Evolutionary conservation across 2,888 invertebrate species (phyloP).

Genomic region (Heliconius erato): DNA sequence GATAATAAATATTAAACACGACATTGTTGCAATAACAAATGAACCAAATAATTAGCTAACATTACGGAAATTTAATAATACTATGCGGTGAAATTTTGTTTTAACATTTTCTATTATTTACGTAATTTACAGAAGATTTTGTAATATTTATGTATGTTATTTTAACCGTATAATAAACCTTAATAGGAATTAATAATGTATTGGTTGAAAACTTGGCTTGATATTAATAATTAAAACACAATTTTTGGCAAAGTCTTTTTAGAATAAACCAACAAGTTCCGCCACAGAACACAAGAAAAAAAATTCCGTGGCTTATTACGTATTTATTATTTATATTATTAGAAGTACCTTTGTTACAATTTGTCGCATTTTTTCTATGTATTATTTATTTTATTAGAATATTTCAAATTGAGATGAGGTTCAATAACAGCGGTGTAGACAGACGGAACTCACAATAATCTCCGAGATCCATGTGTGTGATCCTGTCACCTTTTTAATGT

Average conservation of each 20-base stretch:
- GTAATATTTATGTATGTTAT: background rate
- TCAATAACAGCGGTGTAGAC: background rate
- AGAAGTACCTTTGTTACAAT: background rate
- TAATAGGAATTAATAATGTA: background rate
- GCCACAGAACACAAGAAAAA: background rate
- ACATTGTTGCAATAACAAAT: slow-evolving; percentile 22
- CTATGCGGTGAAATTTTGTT: slow-evolving; percentile 26
- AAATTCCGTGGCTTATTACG: background rate
- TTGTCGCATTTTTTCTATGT: background rate
- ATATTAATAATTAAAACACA: background rate
- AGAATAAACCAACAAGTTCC: background rate
- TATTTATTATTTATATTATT: background rate
- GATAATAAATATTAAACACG: slow-evolving; percentile 12
- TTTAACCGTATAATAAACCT: background rate
- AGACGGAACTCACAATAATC: background rate
- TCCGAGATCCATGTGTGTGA: too few relatives aligned
- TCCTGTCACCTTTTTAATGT: too few relatives aligned
- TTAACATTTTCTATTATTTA: background rate
- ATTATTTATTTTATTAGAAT: background rate
- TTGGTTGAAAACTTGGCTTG: background rate
- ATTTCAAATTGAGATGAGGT: background rate
- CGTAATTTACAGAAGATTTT: background rate
- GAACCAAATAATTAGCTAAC: slow-evolving; percentile 30
- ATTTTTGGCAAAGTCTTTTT: background rate
- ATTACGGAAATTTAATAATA: slow-evolving; percentile 37